phyloP scores from a whole-genome alignment of 2,888 invertebrate genomes.

The Catonia carolina region DNA sequence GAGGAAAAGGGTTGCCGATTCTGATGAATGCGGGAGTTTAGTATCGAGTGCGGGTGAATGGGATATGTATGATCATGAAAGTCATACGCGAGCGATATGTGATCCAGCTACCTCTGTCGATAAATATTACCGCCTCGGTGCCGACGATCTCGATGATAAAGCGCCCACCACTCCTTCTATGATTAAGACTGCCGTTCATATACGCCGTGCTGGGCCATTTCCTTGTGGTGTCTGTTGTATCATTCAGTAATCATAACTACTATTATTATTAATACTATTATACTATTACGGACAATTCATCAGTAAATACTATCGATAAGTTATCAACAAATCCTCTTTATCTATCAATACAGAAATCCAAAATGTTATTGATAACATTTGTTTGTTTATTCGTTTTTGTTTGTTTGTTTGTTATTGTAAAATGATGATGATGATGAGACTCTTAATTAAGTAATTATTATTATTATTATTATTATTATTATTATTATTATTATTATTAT shows the following conservation, averaged over 20 bases:
- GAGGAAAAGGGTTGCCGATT: constrained; percentile 35
- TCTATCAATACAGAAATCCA: neutral
- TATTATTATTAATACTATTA: neutral
- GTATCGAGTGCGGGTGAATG: constrained; percentile 25
- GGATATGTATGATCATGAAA: constrained; percentile 20
- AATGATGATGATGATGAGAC: constrained; percentile 3
- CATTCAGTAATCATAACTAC: constrained; percentile 30
- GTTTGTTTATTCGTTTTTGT: no score
- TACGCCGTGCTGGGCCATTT: constrained; percentile 30
- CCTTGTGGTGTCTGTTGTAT: constrained; percentile 36
- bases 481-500: no score
- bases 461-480: no score
- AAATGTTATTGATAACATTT: no score
- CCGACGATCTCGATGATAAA: constrained; percentile 18
- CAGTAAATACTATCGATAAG: neutral
- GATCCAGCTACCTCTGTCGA: constrained; percentile 32
- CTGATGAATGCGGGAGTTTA: constrained; percentile 22
- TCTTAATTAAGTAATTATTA: neutral
- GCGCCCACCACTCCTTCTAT: constrained; percentile 15
- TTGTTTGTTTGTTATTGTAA: no score
- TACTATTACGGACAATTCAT: neutral
- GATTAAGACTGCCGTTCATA: constrained; percentile 27
- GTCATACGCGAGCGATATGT: constrained; percentile 27
- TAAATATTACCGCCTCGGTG: constrained; percentile 31
- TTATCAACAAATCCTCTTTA: neutral